Percentiles rank a stretch among this genome's conserved stretches.
Conservation (phyloP, 2,797 vertebrate genomes). For the Rhinatrema bivittatum region DNA sequence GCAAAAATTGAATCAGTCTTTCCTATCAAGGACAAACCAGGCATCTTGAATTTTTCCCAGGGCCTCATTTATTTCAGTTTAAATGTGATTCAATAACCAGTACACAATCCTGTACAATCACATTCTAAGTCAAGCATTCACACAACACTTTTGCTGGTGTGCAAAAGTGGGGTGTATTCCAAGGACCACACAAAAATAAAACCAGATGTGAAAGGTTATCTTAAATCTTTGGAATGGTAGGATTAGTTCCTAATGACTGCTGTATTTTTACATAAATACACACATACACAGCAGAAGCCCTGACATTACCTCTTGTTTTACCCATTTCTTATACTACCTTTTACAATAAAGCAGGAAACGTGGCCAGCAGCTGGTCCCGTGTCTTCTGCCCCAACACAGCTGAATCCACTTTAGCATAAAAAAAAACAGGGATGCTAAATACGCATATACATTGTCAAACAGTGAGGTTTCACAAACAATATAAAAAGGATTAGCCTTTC, state of each 20-base stretch:
- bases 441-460: conserved; percentile 73
- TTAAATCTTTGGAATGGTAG: conserved; percentile 37
- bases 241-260: no score
- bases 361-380: conserved; percentile 92
- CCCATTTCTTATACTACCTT: conserved; percentile 96
- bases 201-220: conserved; percentile 1
- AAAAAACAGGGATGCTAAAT: conserved; percentile 98
- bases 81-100: conserved; percentile 60
- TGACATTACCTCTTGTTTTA: conserved; percentile 64
- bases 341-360: conserved; percentile 95
- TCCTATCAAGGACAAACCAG: no score
- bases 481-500: conserved; percentile 15
- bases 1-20: conserved; percentile 51
- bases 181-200: conserved; percentile 9
- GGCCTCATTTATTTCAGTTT: conserved; percentile 62
- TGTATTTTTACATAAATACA: no score
- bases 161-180: no score
- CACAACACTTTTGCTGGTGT: no score
- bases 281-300: no score
- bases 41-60: conserved; percentile 50
- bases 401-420: conserved; percentile 99
- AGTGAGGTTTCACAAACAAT: conserved; percentile 93
- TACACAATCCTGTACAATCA: conserved; percentile 64
- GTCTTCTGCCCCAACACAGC: conserved; percentile 92
- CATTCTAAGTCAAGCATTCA: no score